Conservation (phyloP, 2,113 vertebrate species). For the Cynoglossus semilaevis region DNA sequence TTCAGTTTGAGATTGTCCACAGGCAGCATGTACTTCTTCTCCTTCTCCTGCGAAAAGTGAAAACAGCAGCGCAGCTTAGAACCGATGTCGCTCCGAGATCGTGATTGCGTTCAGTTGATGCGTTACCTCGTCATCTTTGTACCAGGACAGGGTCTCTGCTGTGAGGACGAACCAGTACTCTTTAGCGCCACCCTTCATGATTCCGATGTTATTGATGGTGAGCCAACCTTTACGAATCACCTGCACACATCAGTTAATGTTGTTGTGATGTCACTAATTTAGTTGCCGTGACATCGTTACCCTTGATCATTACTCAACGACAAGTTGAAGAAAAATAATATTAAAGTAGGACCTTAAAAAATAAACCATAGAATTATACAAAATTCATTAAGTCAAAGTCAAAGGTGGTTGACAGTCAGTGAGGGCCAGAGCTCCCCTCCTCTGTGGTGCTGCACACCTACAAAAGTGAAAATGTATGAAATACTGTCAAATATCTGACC, state of each 20-base stretch:
- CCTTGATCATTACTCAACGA: neutral
- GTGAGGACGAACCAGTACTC: slow-evolving; percentile 96
- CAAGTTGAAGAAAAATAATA: neutral
- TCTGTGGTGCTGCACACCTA: too few relatives aligned
- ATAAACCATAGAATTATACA: too few relatives aligned
- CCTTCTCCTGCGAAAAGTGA: slow-evolving; percentile 62
- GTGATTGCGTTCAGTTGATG: too few relatives aligned
- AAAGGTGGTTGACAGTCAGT: too few relatives aligned
- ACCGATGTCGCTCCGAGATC: too few relatives aligned
- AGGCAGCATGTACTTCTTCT: slow-evolving; percentile 89
- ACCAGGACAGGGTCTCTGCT: slow-evolving; percentile 91
- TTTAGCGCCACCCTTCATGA: slow-evolving; percentile 95
- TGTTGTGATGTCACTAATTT: neutral
- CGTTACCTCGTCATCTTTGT: slow-evolving; percentile 92
- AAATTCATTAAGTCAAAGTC: too few relatives aligned
- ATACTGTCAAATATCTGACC: too few relatives aligned
- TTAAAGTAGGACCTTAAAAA: too few relatives aligned
- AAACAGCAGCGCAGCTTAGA: neutral
- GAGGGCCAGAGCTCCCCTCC: too few relatives aligned
- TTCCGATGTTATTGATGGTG: slow-evolving; percentile 67
- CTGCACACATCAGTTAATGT: slow-evolving; percentile 58
- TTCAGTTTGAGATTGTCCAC: slow-evolving; percentile 94
- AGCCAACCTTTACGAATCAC: slow-evolving; percentile 85
- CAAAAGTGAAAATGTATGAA: too few relatives aligned
- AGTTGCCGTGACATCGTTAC: neutral